Percentiles rank a stretch among this genome's conserved stretches.
Conservation (phyloP, 2,888 invertebrate genomes). For the Fabriciana adippe region DNA sequence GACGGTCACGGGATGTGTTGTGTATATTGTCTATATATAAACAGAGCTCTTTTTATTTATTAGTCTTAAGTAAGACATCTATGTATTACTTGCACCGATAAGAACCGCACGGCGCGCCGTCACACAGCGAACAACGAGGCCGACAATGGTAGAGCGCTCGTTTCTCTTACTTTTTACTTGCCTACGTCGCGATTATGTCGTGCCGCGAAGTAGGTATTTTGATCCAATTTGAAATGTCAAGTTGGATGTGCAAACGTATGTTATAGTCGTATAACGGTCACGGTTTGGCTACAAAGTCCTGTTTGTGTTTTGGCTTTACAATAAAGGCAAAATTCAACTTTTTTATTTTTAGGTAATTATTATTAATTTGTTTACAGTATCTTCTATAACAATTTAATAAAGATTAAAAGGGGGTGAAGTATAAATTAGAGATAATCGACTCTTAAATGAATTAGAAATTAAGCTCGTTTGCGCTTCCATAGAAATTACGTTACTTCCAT, state of each 20-base stretch:
- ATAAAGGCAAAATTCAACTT: too few species aligned
- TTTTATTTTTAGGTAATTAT: too few species aligned
- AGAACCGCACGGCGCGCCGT: slow-evolving; percentile 46
- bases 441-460: too few species aligned
- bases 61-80: slow-evolving; percentile 15
- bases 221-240: slow-evolving; percentile 27
- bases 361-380: too few species aligned
- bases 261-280: neutral
- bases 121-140: slow-evolving; percentile 64
- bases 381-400: too few species aligned
- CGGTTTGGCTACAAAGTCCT: neutral
- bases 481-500: too few species aligned
- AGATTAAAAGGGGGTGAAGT: too few species aligned
- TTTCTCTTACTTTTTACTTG: slow-evolving; percentile 41
- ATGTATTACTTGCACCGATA: slow-evolving; percentile 34
- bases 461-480: too few species aligned
- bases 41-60: slow-evolving; percentile 5
- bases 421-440: too few species aligned
- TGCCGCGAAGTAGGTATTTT: slow-evolving; percentile 31
- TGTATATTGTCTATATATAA: slow-evolving; percentile 15
- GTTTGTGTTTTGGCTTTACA: neutral
- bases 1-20: slow-evolving; percentile 22
- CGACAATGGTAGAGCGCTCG: slow-evolving; percentile 54
- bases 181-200: slow-evolving; percentile 32
- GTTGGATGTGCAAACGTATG: slow-evolving; percentile 3